Percentiles rank a stretch among this genome's conserved stretches.
Evolutionary conservation across 2,797 vertebrate species (phyloP).

Genomic region (Chanos chanos): DNA sequence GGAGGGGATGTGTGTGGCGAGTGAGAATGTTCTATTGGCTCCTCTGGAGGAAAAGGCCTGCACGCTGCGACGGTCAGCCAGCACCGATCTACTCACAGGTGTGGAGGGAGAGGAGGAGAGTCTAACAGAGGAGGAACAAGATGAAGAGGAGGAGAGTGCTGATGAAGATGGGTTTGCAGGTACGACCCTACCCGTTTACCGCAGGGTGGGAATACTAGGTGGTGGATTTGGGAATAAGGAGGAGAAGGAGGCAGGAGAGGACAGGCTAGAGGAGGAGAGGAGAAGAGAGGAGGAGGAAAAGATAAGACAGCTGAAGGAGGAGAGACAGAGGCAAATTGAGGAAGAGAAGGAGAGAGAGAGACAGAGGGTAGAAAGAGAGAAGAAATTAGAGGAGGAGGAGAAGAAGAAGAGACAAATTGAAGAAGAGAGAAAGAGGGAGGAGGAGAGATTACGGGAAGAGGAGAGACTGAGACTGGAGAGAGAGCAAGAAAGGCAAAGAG

Average conservation of each 20-base stretch:
- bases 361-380: neutral
- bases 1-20: conserved; percentile 49
- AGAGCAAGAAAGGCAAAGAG: neutral
- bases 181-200: conserved; percentile 41
- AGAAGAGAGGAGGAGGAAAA: conserved; percentile 15
- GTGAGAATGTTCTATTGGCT: conserved; percentile 42
- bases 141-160: conserved; percentile 41
- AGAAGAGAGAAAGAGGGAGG: neutral
- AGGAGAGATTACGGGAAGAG: neutral
- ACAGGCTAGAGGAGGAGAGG: conserved; percentile 22
- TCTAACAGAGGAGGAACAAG: conserved; percentile 44
- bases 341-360: neutral
- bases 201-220: conserved; percentile 21
- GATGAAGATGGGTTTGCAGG: conserved; percentile 15
- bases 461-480: neutral
- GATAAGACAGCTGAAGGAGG: neutral
- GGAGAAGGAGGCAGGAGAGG: conserved; percentile 14
- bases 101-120: conserved; percentile 53
- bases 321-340: neutral
- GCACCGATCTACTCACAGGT: conserved; percentile 46
- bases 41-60: conserved; percentile 57
- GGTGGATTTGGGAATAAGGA: too few relatives aligned
- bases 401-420: neutral
- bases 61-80: conserved; percentile 60
- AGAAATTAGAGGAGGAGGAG: too few relatives aligned